phyloP scores from a whole-genome alignment of 2,888 invertebrate genomes.

The Spodoptera picta region DNA sequence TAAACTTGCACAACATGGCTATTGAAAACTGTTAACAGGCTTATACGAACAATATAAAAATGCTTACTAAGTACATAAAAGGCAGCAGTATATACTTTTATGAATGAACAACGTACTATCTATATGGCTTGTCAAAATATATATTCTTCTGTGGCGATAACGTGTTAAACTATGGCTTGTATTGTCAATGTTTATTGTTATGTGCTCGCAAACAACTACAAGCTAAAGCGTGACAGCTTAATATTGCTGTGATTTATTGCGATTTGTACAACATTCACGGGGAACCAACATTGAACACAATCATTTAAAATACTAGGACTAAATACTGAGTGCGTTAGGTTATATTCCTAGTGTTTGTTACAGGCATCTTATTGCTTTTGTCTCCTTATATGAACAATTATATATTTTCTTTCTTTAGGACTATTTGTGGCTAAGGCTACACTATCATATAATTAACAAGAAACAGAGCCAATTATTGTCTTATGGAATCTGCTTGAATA shows the following conservation, averaged over 20 bases:
- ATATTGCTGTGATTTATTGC: constrained; percentile 22
- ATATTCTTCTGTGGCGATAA: constrained; percentile 4
- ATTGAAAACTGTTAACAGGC: constrained; percentile 8
- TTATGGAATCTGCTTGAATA: background rate
- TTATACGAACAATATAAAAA: constrained; percentile 20
- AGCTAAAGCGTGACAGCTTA: constrained; percentile 7
- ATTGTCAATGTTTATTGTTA: constrained; percentile 26
- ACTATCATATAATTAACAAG: too few species aligned
- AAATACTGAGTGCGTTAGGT: too few species aligned
- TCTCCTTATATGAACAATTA: too few species aligned
- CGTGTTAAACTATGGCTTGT: constrained; percentile 2
- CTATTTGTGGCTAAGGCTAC: too few species aligned
- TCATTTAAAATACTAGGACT: background rate
- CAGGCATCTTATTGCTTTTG: too few species aligned
- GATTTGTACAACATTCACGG: too few species aligned
- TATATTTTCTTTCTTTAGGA: too few species aligned
- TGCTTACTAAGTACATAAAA: constrained; percentile 33
- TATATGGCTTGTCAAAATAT: constrained; percentile 9
- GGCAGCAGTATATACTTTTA: constrained; percentile 4
- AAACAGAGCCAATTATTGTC: background rate
- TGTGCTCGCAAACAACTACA: constrained; percentile 3
- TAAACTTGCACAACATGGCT: constrained; percentile 16
- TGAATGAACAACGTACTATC: constrained; percentile 1
- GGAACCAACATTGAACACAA: too few species aligned
- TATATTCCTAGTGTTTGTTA: too few species aligned